phyloP scores from a whole-genome alignment of 1,140 invertebrate genomes.

The Papilio machaon region DNA sequence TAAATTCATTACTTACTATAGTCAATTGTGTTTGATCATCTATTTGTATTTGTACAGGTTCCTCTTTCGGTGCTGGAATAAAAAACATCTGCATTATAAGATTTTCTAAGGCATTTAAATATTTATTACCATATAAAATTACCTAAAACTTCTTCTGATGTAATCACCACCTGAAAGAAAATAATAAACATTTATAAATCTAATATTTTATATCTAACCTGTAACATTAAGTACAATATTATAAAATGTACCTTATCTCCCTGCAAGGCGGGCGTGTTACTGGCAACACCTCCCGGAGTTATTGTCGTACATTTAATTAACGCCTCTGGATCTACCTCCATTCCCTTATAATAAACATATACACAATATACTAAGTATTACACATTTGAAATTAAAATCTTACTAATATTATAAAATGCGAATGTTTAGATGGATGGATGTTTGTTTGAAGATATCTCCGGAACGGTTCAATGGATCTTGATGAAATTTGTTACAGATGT shows the following conservation, averaged over 20 bases:
- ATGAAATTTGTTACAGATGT: too few species aligned
- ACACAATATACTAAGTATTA: background rate
- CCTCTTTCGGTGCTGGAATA: conserved; percentile 64
- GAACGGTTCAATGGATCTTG: too few species aligned
- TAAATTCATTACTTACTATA: conserved; percentile 59
- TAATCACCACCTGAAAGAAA: conserved; percentile 50
- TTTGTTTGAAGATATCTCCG: too few species aligned
- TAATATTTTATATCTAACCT: too few species aligned
- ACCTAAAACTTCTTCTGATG: conserved; percentile 56
- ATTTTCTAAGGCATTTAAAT: background rate
- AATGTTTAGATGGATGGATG: too few species aligned
- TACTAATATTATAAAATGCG: too few species aligned
- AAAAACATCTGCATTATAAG: background rate
- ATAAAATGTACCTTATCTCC: conserved; percentile 67
- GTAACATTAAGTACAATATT: too few species aligned
- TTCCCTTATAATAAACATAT: conserved; percentile 52
- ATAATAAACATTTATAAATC: background rate
- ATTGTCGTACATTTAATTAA: conserved; percentile 80
- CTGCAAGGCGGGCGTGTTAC: conserved; percentile 60
- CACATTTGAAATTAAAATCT: background rate
- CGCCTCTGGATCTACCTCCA: conserved; percentile 80
- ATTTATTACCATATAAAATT: conserved; percentile 34
- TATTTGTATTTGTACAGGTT: conserved; percentile 73
- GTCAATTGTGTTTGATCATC: conserved; percentile 72
- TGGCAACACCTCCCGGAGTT: conserved; percentile 75